Conservation (phyloP, 53 echinoderm and acorn worm species). For the Crossaster papposus region DNA sequence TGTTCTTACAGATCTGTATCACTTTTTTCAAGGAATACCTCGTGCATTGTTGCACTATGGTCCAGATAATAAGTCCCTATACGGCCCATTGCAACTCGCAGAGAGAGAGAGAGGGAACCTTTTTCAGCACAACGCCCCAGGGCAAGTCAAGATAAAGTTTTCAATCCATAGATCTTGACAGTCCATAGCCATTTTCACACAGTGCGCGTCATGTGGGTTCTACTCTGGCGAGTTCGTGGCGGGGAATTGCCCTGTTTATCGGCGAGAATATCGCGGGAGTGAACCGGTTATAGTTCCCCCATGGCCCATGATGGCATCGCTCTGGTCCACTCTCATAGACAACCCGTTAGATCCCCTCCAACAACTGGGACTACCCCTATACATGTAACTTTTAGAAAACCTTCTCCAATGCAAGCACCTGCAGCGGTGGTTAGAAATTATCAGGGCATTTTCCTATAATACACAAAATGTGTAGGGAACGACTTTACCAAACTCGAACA, state of each 20-base stretch:
- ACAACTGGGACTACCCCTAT: too few species aligned
- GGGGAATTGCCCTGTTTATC: not conserved
- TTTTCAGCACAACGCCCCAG: not conserved
- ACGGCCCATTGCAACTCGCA: not conserved
- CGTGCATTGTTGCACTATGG: not conserved
- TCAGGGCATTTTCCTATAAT: too few species aligned
- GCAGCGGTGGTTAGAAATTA: too few species aligned
- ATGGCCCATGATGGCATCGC: not conserved
- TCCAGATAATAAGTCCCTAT: not conserved
- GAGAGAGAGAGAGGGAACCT: not conserved
- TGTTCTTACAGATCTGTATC: not conserved
- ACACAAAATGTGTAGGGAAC: too few species aligned
- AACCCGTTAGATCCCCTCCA: too few species aligned
- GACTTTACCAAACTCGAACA: too few species aligned
- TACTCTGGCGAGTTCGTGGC: not conserved
- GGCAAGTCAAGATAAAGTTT: slow-evolving; percentile 1
- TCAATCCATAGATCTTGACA: not conserved
- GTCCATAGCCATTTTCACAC: not conserved
- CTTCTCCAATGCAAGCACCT: too few species aligned
- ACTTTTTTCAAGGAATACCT: not conserved
- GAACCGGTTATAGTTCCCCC: not conserved
- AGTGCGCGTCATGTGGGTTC: not conserved
- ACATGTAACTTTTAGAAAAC: too few species aligned
- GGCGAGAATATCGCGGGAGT: not conserved
- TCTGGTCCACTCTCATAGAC: too few species aligned